phyloP scores from a whole-genome alignment of 2,113 vertebrate species.

The Scomber colias region DNA sequence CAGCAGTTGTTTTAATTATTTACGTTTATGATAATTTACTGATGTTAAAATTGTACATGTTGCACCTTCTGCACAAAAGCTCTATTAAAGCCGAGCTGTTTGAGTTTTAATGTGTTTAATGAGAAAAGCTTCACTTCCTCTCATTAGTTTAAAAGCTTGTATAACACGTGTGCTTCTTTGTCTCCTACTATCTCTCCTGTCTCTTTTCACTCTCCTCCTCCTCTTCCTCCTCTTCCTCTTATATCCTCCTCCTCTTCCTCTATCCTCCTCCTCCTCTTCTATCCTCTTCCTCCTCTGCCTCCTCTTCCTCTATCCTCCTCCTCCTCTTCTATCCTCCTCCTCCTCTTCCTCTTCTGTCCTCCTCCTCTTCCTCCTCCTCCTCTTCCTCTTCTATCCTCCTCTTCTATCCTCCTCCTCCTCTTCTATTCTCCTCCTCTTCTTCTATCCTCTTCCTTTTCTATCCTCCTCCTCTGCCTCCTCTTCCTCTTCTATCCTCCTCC shows the following conservation, averaged over 20 bases:
- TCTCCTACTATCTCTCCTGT: slow-evolving; percentile 38
- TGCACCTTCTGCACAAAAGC: background rate
- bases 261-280: too few species aligned
- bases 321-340: too few species aligned
- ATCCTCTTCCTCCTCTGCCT: background rate
- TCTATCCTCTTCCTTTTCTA: too few species aligned
- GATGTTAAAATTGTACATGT: slow-evolving; percentile 9
- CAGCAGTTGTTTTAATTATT: slow-evolving; percentile 6
- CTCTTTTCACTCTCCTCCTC: background rate
- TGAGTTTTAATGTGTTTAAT: background rate
- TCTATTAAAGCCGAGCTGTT: background rate
- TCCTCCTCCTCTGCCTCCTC: too few species aligned
- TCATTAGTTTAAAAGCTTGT: background rate
- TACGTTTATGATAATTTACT: background rate
- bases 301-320: too few species aligned
- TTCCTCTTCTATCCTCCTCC: too few species aligned
- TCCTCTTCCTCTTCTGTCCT: too few species aligned
- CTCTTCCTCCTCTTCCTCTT: background rate
- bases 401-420: too few species aligned
- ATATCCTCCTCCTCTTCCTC: background rate
- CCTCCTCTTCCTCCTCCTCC: too few species aligned
- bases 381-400: too few species aligned
- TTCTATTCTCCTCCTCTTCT: too few species aligned
- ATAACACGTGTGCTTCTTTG: slow-evolving; percentile 54
- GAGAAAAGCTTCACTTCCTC: slow-evolving; percentile 1